Base-by-base conservation (phyloP, 2,888 invertebrate species). In the Lycocerus yunnanus region DNA sequence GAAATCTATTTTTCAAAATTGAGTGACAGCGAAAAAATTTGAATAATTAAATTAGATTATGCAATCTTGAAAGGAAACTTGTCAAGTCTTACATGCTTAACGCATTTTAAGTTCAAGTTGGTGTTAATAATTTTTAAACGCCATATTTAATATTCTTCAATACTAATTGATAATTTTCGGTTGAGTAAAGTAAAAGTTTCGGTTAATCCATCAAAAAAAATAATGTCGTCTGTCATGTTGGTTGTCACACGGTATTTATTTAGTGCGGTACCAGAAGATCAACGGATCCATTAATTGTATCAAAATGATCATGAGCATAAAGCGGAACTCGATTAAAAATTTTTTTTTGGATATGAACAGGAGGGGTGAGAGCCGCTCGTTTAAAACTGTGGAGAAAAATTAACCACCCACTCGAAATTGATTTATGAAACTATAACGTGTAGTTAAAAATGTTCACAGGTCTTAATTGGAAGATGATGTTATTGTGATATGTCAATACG, bases 381-480 rank as follows among this genome's bases (percentile, higher is more conserved):
- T 11, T 13, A 8, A 14, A 15, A 70, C 66, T 13, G 69, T 71
- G 73, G 68, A 15, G 27, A 71, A 15, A 68, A 63, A 68, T 18
- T 15, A 59, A 67, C 66, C 74, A 66, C 74, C 74, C 70, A 76
- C 76, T 69, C 69, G 68, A 69, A 43, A 72, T 72, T 72, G 72
- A 66, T 43, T 66, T 72, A 71, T 72, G 21, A 68, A 61, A 74
- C 71, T 75, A 66, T 70, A 77, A 77, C 68, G 74, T 71, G 75
- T 71, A 69, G 71, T 58, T 67, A 63, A 63, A 66, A 67, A 77
- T 77, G 79, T 79, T 78, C 79, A 78, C 78, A 76, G 73, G 71
- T 80, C 78, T 80, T 80, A 80, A 80, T 80, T 80, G 80, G 80
- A 73, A 75, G 75, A 77, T 74, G 79, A 78, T 77, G 75, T 73